phyloP scores from a whole-genome alignment of 2,113 vertebrate species.

The Etia nguti region DNA sequence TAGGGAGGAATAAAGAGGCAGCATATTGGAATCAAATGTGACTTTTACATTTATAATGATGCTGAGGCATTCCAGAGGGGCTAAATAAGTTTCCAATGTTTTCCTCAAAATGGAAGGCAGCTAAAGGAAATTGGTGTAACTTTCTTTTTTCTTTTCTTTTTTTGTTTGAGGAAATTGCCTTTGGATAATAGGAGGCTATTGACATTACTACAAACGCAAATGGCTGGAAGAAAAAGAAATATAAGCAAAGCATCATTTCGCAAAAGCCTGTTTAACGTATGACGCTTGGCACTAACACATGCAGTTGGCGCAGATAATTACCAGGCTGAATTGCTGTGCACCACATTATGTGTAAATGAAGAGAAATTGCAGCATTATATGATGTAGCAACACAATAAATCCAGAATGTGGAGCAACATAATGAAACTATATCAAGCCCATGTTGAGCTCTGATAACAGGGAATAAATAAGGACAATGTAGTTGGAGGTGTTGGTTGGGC shows the following conservation, averaged over 20 bases:
- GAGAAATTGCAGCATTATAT: slow-evolving; percentile 3
- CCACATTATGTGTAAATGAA: slow-evolving; percentile 8
- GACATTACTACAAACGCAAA: slow-evolving; percentile 36
- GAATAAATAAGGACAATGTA: background rate
- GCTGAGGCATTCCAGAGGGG: slow-evolving; percentile 17
- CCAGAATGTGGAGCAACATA: background rate
- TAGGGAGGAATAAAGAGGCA: slow-evolving; percentile 19
- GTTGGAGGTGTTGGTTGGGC: background rate
- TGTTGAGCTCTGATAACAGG: background rate
- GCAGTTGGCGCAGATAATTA: background rate
- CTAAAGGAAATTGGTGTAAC: background rate
- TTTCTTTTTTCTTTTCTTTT: background rate
- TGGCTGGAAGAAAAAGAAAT: slow-evolving; percentile 12
- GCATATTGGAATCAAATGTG: slow-evolving; percentile 30
- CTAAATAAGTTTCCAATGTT: slow-evolving; percentile 31
- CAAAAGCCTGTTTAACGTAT: background rate
- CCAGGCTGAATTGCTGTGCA: background rate
- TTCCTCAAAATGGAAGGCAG: slow-evolving; percentile 13
- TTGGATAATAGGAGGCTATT: slow-evolving; percentile 29
- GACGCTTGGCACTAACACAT: slow-evolving; percentile 11
- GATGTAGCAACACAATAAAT: slow-evolving; percentile 24
- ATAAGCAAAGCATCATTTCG: background rate
- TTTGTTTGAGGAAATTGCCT: slow-evolving; percentile 26
- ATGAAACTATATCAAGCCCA: background rate
- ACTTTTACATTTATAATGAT: slow-evolving; percentile 38